These are phyloP conservation scores for Catamblyrhynchus diadema DNA, from an alignment of 2,797 vertebrate genomes.

Conservation along the genomic window DNA sequence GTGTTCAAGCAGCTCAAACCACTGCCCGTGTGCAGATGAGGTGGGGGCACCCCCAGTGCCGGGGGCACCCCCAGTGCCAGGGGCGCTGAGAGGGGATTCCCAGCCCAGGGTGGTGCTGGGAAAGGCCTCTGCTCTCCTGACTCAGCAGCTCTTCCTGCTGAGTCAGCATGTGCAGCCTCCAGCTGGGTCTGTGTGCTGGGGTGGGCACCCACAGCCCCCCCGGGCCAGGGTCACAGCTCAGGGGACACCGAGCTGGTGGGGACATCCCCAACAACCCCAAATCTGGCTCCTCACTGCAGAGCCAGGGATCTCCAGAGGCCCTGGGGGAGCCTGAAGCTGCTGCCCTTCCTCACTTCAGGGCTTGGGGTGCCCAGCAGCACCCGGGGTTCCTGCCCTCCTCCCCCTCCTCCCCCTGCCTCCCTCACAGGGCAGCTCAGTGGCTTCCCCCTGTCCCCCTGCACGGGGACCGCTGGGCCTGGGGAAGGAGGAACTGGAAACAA, in stretches of 20 bases:
- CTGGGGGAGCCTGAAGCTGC: accelerated
- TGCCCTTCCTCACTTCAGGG: not conserved
- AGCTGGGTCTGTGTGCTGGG: accelerated
- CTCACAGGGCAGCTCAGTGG: not conserved
- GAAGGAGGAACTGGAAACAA: not conserved
- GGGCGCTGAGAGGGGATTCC: not conserved
- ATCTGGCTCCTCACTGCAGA: not conserved
- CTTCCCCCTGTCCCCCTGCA: not conserved
- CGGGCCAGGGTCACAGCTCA: accelerated
- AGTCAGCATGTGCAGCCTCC: not conserved
- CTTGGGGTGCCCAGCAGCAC: not conserved
- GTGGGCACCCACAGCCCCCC: not conserved
- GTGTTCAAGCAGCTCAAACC: not conserved
- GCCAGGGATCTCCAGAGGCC: accelerated
- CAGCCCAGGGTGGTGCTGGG: not conserved
- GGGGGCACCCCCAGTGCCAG: not conserved
- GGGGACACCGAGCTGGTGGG: not conserved
- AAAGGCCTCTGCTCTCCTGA: not conserved
- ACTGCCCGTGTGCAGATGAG: accelerated
- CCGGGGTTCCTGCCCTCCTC: not conserved
- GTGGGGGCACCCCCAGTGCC: not conserved
- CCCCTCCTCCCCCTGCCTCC: not conserved
- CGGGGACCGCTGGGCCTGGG: not conserved
- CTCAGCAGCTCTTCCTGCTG: conserved; percentile 4
- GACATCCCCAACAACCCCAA: not conserved